These are phyloP conservation scores for Pseudolaguvia tuberculata DNA, from an alignment of 2,113 vertebrate genomes.

Conservation along the genomic window DNA sequence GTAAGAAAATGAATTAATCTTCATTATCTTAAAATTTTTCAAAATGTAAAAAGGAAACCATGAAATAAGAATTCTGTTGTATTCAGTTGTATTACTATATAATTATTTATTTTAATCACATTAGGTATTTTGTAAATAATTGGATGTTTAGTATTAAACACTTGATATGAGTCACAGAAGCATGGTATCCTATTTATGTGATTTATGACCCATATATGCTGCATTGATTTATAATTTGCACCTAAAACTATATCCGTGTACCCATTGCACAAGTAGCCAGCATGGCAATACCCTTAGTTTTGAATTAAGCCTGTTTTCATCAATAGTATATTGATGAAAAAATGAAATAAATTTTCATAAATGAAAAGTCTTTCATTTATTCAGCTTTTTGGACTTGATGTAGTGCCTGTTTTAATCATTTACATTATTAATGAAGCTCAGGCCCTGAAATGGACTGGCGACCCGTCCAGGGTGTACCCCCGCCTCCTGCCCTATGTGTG, in stretches of 20 bases:
- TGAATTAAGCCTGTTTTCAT: neutral
- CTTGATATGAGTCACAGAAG: neutral
- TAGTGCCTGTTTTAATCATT: neutral
- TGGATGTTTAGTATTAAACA: neutral
- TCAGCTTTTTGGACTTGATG: neutral
- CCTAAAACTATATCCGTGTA: neutral
- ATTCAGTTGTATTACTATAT: too few species aligned
- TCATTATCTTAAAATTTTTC: too few species aligned
- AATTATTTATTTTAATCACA: too few species aligned
- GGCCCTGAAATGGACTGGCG: too few species aligned
- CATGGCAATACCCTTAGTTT: neutral
- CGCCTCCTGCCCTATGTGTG: too few species aligned
- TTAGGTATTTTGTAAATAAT: neutral
- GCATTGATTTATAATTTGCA: neutral
- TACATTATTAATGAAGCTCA: conserved; percentile 49
- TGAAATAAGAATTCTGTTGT: neutral
- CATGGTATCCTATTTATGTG: neutral
- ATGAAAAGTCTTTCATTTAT: neutral
- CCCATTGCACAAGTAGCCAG: neutral
- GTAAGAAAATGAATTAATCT: too few species aligned
- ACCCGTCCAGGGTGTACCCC: too few species aligned
- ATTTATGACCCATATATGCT: neutral
- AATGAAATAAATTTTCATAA: too few species aligned
- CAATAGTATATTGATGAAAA: neutral
- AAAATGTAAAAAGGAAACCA: neutral